These are phyloP conservation scores for Bombus ignitus DNA, from an alignment of 1,140 invertebrate genomes.

Conservation along the genomic window DNA sequence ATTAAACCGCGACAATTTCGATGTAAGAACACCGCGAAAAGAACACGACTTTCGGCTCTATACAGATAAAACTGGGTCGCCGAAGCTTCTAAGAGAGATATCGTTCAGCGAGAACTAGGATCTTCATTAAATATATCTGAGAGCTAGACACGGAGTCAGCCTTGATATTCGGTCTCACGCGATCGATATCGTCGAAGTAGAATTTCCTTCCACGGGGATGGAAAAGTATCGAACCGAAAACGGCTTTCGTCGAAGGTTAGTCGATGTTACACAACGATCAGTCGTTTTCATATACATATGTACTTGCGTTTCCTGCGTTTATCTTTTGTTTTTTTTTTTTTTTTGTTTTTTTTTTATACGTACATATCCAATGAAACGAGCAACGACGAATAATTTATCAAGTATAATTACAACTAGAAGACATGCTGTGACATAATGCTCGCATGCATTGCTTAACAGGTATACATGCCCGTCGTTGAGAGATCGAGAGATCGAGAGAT, in stretches of 20 bases:
- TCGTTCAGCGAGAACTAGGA: constrained; percentile 2
- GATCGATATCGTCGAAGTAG: constrained; percentile 16
- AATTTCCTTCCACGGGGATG: neutral
- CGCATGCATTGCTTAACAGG: neutral
- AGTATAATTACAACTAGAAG: no score
- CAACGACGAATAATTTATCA: no score
- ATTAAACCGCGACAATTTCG: no score
- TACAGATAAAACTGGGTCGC: neutral
- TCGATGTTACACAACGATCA: constrained; percentile 15
- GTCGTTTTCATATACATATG: neutral
- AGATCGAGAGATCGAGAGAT: no score
- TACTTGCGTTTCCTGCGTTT: neutral
- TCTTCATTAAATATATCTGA: constrained; percentile 34
- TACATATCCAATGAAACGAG: neutral
- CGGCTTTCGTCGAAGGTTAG: constrained; percentile 23
- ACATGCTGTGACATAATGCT: neutral
- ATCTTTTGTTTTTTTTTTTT: neutral
- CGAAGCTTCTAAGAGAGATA: neutral
- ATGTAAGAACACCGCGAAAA: no score
- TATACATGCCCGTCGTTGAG: no score
- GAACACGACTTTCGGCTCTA: neutral
- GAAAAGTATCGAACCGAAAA: constrained; percentile 3
- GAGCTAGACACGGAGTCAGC: neutral
- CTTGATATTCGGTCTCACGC: constrained; percentile 18
- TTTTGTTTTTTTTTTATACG: neutral